Base-by-base conservation (phyloP, 2,888 invertebrate species). In the Acanthosepion pharaonis region DNA sequence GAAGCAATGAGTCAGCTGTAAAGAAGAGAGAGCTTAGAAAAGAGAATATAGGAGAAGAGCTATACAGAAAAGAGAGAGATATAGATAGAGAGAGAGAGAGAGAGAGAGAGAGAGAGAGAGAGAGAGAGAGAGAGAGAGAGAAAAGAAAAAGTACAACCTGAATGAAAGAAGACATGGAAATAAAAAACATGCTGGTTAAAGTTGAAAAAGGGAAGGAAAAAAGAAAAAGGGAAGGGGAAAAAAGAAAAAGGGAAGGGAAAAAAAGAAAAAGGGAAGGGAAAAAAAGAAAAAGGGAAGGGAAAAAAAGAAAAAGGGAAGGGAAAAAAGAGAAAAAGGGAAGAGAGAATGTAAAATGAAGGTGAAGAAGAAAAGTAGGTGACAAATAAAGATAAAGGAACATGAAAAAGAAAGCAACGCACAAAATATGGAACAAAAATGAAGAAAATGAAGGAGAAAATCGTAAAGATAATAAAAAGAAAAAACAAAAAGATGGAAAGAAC, bases 291-390 rank as follows among this genome's bases (percentile, higher is more conserved):
- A 11, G n/a, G 18, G 4, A n/a, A 78, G 11, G 18, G 11, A 33
- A n/a, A 33, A n/a, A 6, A 11, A 3, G 18, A n/a, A n/a, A n/a
- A n/a, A 9, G 0, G 1, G n/a, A 15, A 18, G n/a, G 11, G 6
- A 78, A 11, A 28, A n/a, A 6, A 11, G 9, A n/a, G n/a, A 78
- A 2, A 8, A 28, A 78, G 11, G 51, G 59, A 59, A 18, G 25
- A 2, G 6, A n/a, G n/a, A n/a, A n/a, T n/a, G n/a, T n/a, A n/a
- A 25, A 6, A 25, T 64, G 64, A 64, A 25, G 23, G 64, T 8
- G 8, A 6, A 64, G 23, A 59, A 20, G 20, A 20, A 18, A 59
- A 59, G 20, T 11, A 23, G 18, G 59, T 18, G 59, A 59, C 18
- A 59, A 64, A 64, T 6, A 20, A 6, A 64, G 64, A 64, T 25